Percentiles rank a stretch among this genome's conserved stretches.
Evolutionary conservation across 2,113 vertebrate genomes (phyloP).

Genomic region (Urocynchramus pylzowi): DNA sequence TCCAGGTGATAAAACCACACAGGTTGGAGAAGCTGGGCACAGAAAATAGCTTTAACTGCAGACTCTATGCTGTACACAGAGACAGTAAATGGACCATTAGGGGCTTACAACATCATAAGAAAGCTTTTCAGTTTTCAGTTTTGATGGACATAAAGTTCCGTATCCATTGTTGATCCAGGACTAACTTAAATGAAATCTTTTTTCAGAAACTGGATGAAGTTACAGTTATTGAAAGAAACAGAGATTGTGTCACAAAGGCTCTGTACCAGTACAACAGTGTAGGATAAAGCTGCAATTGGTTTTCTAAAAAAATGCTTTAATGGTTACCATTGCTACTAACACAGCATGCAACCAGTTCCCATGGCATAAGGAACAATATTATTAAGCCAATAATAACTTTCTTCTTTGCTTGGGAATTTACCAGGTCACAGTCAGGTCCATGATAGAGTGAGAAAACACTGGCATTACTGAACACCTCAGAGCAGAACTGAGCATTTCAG

Average conservation of each 20-base stretch:
- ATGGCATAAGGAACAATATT: neutral
- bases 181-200: neutral
- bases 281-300: neutral
- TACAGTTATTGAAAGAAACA: neutral
- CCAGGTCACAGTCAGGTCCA: neutral
- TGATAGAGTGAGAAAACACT: neutral
- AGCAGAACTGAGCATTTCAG: neutral
- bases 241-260: neutral
- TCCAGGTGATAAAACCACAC: neutral
- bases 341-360: neutral
- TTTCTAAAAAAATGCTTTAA: neutral
- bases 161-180: neutral
- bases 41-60: neutral
- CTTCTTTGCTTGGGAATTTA: neutral
- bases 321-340: neutral
- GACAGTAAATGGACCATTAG: neutral
- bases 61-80: neutral
- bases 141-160: neutral
- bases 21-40: neutral
- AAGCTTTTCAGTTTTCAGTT: neutral
- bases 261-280: neutral
- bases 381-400: neutral
- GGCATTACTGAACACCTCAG: neutral
- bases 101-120: neutral
- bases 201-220: neutral